Conservation (phyloP, 2,797 vertebrate genomes). For the Notoglanidium macrostoma region DNA sequence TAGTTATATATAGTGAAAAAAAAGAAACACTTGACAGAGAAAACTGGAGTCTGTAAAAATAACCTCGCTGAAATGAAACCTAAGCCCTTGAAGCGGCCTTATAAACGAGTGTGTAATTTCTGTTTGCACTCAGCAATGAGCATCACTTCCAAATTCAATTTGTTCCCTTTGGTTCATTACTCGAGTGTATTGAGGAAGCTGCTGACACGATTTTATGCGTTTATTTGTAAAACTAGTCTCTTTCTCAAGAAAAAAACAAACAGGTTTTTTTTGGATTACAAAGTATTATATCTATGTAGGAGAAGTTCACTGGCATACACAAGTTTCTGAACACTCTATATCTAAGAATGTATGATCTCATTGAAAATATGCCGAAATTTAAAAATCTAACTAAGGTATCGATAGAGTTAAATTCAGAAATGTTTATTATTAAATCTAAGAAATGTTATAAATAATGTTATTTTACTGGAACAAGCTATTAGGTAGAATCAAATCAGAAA, state of each 20-base stretch:
- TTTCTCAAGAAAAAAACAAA: background rate
- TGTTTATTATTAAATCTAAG: background rate
- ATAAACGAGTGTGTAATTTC: conserved; percentile 49
- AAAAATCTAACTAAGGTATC: background rate
- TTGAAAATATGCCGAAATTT: background rate
- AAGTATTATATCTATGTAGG: background rate
- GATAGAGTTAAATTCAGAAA: background rate
- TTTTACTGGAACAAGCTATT: background rate
- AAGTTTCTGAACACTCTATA: background rate
- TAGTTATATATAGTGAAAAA: background rate
- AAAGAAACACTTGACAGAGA: background rate
- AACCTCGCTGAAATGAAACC: conserved; percentile 33
- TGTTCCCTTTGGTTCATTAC: conserved; percentile 54
- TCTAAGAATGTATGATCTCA: background rate
- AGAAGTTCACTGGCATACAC: background rate
- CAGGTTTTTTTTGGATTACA: background rate
- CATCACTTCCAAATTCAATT: conserved; percentile 52
- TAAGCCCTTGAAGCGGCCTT: conserved; percentile 25
- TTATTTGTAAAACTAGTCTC: background rate
- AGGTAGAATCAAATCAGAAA: background rate
- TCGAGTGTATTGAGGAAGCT: conserved; percentile 51
- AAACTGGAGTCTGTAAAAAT: conserved; percentile 29
- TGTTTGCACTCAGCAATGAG: conserved; percentile 46
- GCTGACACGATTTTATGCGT: conserved; percentile 4
- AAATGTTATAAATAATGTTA: background rate